These are phyloP conservation scores for Monomorium pharaonis DNA, from an alignment of 1,140 invertebrate species.

Conservation along the genomic window DNA sequence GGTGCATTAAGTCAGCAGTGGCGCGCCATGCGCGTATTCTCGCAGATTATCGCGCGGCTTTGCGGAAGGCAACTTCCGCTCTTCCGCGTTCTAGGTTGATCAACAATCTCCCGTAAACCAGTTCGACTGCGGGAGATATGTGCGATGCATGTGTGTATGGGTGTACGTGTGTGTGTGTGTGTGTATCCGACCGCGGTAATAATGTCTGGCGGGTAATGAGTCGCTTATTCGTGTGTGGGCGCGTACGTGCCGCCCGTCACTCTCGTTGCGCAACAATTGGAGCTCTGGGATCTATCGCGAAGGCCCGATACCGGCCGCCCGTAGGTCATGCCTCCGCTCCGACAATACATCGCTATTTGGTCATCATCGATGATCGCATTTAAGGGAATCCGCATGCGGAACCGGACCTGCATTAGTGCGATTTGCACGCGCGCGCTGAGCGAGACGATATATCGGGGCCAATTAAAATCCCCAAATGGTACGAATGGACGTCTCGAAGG, in stretches of 20 bases:
- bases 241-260: conserved; percentile 30
- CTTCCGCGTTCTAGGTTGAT: conserved; percentile 30
- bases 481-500: background rate
- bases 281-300: conserved; percentile 9
- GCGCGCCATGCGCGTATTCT: background rate
- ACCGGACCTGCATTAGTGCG: conserved; percentile 8
- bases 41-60: conserved; percentile 41
- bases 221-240: conserved; percentile 22
- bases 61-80: conserved; percentile 47
- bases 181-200: background rate
- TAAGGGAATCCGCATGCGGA: conserved; percentile 40
- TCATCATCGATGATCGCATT: conserved; percentile 38
- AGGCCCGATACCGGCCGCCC: conserved; percentile 31
- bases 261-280: conserved; percentile 39
- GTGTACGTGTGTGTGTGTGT: background rate
- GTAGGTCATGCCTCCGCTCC: conserved; percentile 6
- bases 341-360: conserved; percentile 28
- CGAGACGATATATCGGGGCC: background rate
- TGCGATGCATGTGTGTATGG: background rate
- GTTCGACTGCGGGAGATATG: conserved; percentile 26
- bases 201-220: conserved; percentile 38
- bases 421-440: background rate
- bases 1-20: background rate
- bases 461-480: background rate
- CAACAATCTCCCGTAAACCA: conserved; percentile 34